Base-by-base conservation (phyloP, 2,797 vertebrate species). In the Sebastes jordani region DNA sequence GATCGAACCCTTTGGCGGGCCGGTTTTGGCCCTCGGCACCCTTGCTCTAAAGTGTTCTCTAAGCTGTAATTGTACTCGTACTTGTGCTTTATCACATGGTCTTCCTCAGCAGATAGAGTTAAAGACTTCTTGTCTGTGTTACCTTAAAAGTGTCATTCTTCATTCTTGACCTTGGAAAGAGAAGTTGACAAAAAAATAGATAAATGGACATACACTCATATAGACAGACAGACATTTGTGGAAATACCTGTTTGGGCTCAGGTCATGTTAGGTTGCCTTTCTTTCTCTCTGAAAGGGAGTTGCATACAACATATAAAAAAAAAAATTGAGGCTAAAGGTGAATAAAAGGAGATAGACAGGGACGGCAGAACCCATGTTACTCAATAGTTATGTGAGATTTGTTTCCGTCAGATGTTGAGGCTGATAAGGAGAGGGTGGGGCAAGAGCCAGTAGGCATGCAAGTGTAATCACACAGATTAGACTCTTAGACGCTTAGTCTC, bases 351-450 rank as follows among this genome's bases (percentile, higher is more conserved):
- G 74, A 34, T 16, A n/a, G 4, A 38, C 18, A 6, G 32, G 27
- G 18, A 18, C 1, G 8, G 42, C 42, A 59, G 32, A 56, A 10
- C 42, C 55, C 2, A 11, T 74, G 59, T 80, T 88, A 56, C 29
- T 6, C 59, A 84, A 75, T 62, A 62, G 62, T 32, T 67, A 30
- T 56, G 54, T 34, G 55, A 76, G 27, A 64, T 69, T 66, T 69
- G 30, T 59, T 82, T 75, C 29, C 54, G 62, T 22, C 76, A 70
- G 76, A 83, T 79, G 55, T 20, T 74, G 18, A 46, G n/a, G 7
- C 22, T 84, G 81, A 82, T 89, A 84, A 68, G 55, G 23, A 67
- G 14, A 54, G 25, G 66, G 71, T 62, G 46, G 22, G 32, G 18
- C 14, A 10, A 25, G 71, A 62, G 4, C 8, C 2, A 22, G 3